phyloP scores from a whole-genome alignment of 2,113 vertebrate genomes.

The Peucedramus taeniatus region DNA sequence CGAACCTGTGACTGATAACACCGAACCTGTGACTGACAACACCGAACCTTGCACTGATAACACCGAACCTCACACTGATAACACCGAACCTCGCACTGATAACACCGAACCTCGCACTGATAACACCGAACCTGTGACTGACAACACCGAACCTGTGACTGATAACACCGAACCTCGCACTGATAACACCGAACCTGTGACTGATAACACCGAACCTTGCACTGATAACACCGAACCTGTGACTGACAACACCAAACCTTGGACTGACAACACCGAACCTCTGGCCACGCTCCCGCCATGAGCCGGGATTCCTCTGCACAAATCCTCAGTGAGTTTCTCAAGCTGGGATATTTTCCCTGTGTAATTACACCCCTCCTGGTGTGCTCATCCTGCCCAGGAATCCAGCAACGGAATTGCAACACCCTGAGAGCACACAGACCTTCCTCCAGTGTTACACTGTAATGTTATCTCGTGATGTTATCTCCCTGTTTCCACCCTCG shows the following conservation, averaged over 20 bases:
- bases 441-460: neutral
- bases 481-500: neutral
- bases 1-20: accelerated
- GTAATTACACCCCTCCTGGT: neutral
- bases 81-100: too few relatives aligned
- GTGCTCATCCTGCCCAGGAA: neutral
- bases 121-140: too few relatives aligned
- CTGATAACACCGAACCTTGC: neutral
- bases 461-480: neutral
- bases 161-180: too few relatives aligned
- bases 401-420: neutral
- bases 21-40: too few relatives aligned
- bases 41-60: neutral
- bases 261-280: neutral
- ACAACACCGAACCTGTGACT: too few relatives aligned
- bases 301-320: accelerated
- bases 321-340: neutral
- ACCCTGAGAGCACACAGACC: neutral
- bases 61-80: neutral
- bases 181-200: neutral
- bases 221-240: neutral
- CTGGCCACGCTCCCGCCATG: accelerated
- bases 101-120: too few relatives aligned
- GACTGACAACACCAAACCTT: accelerated
- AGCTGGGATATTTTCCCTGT: neutral